phyloP scores from a whole-genome alignment of 2,888 invertebrate genomes.

The Deroplatys truncata region DNA sequence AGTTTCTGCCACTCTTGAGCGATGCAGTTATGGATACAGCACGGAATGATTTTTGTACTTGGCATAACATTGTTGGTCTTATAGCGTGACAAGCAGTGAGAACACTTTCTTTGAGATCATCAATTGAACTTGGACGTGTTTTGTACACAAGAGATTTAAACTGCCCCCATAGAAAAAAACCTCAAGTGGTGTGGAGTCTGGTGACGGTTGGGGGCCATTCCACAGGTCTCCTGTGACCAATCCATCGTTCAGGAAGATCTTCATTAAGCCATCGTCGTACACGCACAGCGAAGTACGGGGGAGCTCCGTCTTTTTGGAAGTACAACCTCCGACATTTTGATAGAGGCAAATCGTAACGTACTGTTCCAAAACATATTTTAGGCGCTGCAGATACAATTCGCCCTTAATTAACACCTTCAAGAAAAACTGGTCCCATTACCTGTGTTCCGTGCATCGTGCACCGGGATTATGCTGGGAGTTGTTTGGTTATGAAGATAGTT shows the following conservation, averaged over 20 bases:
- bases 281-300: not conserved
- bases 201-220: not conserved
- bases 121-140: not conserved
- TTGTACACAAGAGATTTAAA: not conserved
- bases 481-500: not conserved
- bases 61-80: not conserved
- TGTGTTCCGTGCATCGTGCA: not conserved
- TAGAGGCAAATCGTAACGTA: too few species aligned
- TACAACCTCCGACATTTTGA: not conserved
- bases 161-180: not conserved
- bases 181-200: not conserved
- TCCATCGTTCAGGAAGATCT: too few species aligned
- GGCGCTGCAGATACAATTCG: not conserved
- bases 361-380: not conserved
- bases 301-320: not conserved
- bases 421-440: not conserved
- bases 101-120: not conserved
- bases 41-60: not conserved
- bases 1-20: not conserved
- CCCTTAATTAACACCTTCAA: not conserved
- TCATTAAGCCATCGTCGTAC: not conserved
- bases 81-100: not conserved
- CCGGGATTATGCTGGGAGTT: not conserved
- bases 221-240: not conserved
- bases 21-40: too few species aligned